Conservation (phyloP, 2,797 vertebrate genomes). For the Catostomus latipinnis region DNA sequence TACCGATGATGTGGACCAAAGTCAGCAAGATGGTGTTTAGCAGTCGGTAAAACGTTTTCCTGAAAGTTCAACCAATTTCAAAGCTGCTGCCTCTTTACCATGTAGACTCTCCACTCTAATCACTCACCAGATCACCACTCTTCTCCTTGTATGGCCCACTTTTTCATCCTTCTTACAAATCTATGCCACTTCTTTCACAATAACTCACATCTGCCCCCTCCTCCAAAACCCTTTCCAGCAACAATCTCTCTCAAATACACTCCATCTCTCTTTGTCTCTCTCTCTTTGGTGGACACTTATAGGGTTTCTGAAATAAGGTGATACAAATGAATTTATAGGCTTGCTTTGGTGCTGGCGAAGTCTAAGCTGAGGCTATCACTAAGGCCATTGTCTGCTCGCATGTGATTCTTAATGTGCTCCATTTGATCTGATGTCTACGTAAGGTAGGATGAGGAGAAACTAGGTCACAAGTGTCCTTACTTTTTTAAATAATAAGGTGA, state of each 20-base stretch:
- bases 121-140: slow-evolving; percentile 7
- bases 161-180: slow-evolving; percentile 52
- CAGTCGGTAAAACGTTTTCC: too few species aligned
- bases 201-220: not conserved
- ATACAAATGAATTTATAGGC: slow-evolving; percentile 87
- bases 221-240: slow-evolving; percentile 13
- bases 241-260: slow-evolving; percentile 24
- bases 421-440: slow-evolving; percentile 83
- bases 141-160: slow-evolving; percentile 26
- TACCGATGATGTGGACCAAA: too few species aligned
- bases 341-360: slow-evolving; percentile 76
- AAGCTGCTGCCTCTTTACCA: not conserved
- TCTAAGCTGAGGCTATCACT: slow-evolving; percentile 80
- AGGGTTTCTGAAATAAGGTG: slow-evolving; percentile 81
- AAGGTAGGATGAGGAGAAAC: slow-evolving; percentile 68
- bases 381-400: slow-evolving; percentile 83
- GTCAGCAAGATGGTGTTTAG: too few species aligned
- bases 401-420: slow-evolving; percentile 84
- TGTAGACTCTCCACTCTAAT: not conserved
- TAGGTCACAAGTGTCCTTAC: slow-evolving; percentile 66
- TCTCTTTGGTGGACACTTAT: slow-evolving; percentile 34
- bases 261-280: not conserved
- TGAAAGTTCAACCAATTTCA: too few species aligned
- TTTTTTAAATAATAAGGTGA: slow-evolving; percentile 72
- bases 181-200: slow-evolving; percentile 27